These are phyloP conservation scores for Apotomis betuletana DNA, from an alignment of 2,888 invertebrate genomes.

Conservation along the genomic window DNA sequence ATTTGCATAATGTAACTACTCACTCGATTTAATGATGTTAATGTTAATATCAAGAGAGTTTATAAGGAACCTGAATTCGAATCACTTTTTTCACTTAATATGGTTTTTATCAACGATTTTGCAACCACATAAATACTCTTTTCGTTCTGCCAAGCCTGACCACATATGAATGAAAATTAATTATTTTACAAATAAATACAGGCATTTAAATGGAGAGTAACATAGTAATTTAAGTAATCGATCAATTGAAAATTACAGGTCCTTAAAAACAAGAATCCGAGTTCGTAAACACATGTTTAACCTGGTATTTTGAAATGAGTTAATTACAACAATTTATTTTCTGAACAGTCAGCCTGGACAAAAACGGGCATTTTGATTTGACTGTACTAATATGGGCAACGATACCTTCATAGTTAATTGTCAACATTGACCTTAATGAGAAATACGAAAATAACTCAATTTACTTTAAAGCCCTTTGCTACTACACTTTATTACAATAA, in stretches of 20 bases:
- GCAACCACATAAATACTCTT: too few species aligned
- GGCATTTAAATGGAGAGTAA: background rate
- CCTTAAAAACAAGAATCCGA: background rate
- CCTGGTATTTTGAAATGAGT: background rate
- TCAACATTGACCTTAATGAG: background rate
- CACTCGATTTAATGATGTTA: background rate
- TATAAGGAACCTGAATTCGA: background rate
- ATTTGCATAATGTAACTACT: background rate
- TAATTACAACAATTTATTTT: background rate
- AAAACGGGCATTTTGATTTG: background rate
- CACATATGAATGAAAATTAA: background rate
- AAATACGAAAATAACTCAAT: background rate
- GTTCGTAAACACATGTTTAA: background rate
- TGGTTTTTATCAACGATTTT: too few species aligned
- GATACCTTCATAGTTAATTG: background rate
- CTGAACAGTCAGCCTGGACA: background rate
- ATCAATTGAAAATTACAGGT: background rate
- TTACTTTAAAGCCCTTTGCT: background rate
- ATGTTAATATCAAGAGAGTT: background rate
- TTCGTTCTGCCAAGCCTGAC: background rate
- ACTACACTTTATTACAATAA: background rate
- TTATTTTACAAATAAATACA: background rate
- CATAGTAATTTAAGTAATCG: background rate
- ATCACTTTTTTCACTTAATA: too few species aligned
- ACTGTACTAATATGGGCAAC: background rate